Evolutionary conservation across 2,113 vertebrate genomes (phyloP), one percentile per base, ranked within the genome.

Genomic region (Casuarius casuarius): DNA sequence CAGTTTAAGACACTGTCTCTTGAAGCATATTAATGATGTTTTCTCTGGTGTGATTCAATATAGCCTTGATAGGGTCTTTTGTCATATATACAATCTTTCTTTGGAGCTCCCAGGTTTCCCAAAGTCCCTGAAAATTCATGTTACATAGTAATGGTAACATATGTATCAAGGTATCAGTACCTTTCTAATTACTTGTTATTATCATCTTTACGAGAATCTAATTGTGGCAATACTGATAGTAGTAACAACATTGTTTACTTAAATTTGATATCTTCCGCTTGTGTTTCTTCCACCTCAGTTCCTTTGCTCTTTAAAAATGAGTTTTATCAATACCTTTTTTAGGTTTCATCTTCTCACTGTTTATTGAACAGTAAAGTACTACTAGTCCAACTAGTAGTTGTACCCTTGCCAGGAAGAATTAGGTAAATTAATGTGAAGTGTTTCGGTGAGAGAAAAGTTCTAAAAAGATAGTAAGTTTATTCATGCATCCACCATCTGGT

Each of bases 381-480:
- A 65, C 33, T 33, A 59, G 56, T 33, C 10, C 29, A 33, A 59
- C 29, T 19, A 59, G 25, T 44, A 87, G 58, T 28, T 90, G 67
- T 67, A 88, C 63, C 28, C 59, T 71, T 92, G 62, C 58, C 80
- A 94, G 75, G 14, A 93, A 59, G 73, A 94, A 87, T n/a, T 12
- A 76, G 81, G 66, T 89, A 89, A 89, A 94, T 58, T 44, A 82
- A n/a, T 20, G 23, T 62, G 16, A 92, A 86, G 44, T 19, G 54
- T 80, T 93, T 67, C 65, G 28, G 48, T 56, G 56, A 91, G 72
- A 87, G 90, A 71, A 52, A 66, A 59, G 40, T 92, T 95, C 89
- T 92, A 72, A 81, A 80, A 68, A 80, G 82, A 84, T 23, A 95
- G 84, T 94, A 84, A 88, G 35, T 86, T 94, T 94, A 92, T 91